Percentiles rank a stretch among this genome's conserved stretches.
phyloP scores from a whole-genome alignment of 2,797 vertebrate genomes.

The Chanos chanos region DNA sequence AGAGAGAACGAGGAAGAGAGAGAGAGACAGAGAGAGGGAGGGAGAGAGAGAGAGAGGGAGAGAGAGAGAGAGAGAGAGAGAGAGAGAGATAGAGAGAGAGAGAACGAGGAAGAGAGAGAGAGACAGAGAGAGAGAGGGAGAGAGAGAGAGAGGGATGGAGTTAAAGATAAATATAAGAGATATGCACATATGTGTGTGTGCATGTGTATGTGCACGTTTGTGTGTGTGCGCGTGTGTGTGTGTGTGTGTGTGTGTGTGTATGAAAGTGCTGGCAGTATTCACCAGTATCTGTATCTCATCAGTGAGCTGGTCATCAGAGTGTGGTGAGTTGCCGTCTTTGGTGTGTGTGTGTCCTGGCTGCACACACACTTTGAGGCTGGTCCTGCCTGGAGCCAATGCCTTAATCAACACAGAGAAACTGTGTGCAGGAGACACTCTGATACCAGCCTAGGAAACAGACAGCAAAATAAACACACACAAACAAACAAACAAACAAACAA shows the following conservation, averaged over 20 bases:
- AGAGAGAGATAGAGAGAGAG: too few relatives aligned
- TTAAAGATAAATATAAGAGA: not conserved
- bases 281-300: constrained; percentile 71
- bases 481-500: constrained; percentile 1
- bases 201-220: too few relatives aligned
- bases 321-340: constrained; percentile 47
- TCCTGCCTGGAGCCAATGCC: constrained; percentile 58
- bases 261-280: constrained; percentile 4
- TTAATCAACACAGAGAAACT: constrained; percentile 65
- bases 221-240: too few relatives aligned
- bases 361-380: constrained; percentile 61
- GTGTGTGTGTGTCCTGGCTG: constrained; percentile 31
- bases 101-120: too few relatives aligned
- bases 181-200: too few relatives aligned
- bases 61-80: not conserved
- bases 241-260: not conserved
- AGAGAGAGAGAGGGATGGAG: too few relatives aligned
- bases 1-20: not conserved
- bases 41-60: not conserved
- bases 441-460: constrained; percentile 50
- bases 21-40: not conserved
- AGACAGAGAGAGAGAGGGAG: too few relatives aligned
- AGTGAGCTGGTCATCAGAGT: constrained; percentile 50
- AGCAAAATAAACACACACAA: constrained; percentile 10
- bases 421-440: constrained; percentile 53